Evolutionary conservation across 2,797 vertebrate genomes (phyloP).

Genomic region (Helostoma temminkii): DNA sequence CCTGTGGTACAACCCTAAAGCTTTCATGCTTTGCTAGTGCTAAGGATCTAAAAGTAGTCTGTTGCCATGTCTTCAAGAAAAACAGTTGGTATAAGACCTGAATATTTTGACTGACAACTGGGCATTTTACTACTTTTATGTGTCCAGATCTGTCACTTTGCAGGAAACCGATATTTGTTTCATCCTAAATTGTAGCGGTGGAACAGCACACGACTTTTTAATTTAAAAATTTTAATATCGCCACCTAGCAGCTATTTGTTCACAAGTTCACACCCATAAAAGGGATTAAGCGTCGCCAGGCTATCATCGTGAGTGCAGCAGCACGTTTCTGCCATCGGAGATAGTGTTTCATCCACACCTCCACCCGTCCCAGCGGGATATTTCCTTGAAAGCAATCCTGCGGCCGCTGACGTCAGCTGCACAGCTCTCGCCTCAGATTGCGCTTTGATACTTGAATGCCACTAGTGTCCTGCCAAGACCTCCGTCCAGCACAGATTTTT

Average conservation of each 20-base stretch:
- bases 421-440: slow-evolving; percentile 12
- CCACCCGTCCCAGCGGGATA: background rate
- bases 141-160: background rate
- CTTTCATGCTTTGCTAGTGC: too few species aligned
- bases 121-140: background rate
- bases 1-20: background rate
- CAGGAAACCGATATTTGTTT: background rate
- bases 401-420: slow-evolving; percentile 10
- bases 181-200: background rate
- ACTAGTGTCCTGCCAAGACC: slow-evolving; percentile 31
- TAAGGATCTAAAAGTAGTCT: too few species aligned
- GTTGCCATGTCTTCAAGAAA: background rate
- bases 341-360: slow-evolving; percentile 14
- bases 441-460: slow-evolving; percentile 47
- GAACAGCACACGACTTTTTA: background rate
- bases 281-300: background rate
- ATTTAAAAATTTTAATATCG: background rate
- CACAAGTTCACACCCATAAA: background rate
- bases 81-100: background rate
- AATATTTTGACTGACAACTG: background rate
- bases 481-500: slow-evolving; percentile 14
- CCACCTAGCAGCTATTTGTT: background rate
- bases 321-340: background rate
- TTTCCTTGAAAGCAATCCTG: slow-evolving; percentile 6
- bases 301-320: background rate